phyloP scores from a whole-genome alignment of 2,797 vertebrate species.

The Dallia pectoralis region DNA sequence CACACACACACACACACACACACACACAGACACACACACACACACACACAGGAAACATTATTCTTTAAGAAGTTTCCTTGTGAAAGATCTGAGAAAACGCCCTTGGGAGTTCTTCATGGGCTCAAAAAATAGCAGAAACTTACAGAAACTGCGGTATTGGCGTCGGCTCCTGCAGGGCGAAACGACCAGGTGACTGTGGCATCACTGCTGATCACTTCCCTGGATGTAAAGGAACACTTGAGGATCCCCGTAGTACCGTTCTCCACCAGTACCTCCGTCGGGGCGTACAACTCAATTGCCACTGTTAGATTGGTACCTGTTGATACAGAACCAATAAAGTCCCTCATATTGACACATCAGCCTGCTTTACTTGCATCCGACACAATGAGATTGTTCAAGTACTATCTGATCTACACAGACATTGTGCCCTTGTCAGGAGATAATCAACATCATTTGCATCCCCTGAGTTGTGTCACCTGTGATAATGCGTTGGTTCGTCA shows the following conservation, averaged over 20 bases:
- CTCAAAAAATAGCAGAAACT: background rate
- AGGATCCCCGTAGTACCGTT: constrained; percentile 87
- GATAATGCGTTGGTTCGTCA: too few species aligned
- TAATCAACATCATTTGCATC: too few species aligned
- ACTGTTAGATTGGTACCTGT: constrained; percentile 59
- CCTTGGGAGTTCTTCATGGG: background rate
- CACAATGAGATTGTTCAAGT: too few species aligned
- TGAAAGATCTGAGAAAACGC: background rate
- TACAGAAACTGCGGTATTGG: constrained; percentile 62
- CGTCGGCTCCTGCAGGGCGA: constrained; percentile 71
- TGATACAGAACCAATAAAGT: background rate
- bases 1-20: too few species aligned
- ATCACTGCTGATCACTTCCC: constrained; percentile 72
- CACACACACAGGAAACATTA: background rate
- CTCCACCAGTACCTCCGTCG: constrained; percentile 80
- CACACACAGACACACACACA: background rate
- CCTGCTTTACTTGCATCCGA: too few species aligned
- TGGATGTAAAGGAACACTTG: constrained; percentile 83
- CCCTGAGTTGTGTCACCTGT: too few species aligned
- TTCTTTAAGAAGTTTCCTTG: background rate
- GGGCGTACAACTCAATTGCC: constrained; percentile 80
- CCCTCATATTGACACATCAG: too few species aligned
- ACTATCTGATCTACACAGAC: too few species aligned
- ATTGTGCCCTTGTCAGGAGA: too few species aligned
- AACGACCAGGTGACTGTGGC: constrained; percentile 85